A percentile compares a stretch with the other conserved stretches of the same genome.
Evolutionary conservation across 2,797 vertebrate species (phyloP).

Genomic region (Otolemur crassicaudatus): DNA sequence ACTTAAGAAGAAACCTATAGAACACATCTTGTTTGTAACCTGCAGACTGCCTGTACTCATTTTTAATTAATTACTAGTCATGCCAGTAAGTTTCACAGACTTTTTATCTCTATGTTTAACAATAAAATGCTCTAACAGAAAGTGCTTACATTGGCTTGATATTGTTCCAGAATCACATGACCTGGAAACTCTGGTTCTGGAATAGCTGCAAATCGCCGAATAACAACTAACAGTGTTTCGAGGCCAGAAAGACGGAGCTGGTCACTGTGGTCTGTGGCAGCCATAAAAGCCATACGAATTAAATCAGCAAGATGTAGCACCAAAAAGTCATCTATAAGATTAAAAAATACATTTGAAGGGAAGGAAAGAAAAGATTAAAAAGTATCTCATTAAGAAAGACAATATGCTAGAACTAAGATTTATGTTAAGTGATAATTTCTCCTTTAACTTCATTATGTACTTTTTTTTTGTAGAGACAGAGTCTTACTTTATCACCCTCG

Average conservation of each 20-base stretch:
- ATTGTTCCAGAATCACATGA: conserved; percentile 96
- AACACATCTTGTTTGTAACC: too few species aligned
- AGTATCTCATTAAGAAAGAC: conserved; percentile 31
- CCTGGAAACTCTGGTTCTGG: conserved; percentile 97
- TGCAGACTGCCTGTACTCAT: neutral
- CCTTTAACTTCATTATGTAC: conserved; percentile 15
- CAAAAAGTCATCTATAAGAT: conserved; percentile 91
- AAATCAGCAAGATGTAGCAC: conserved; percentile 95
- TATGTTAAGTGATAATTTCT: neutral
- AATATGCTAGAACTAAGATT: conserved; percentile 52
- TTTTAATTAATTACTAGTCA: conserved; percentile 26
- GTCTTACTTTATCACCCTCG: too few species aligned
- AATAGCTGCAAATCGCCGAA: conserved; percentile 92
- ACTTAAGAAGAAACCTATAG: too few species aligned
- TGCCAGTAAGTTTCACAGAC: neutral
- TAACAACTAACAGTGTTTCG: conserved; percentile 92
- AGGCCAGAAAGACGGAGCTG: conserved; percentile 94
- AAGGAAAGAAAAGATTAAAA: conserved; percentile 54
- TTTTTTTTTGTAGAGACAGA: too few species aligned
- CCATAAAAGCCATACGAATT: conserved; percentile 98
- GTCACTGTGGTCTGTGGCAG: conserved; percentile 95
- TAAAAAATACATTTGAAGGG: neutral
- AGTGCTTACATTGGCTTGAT: conserved; percentile 96
- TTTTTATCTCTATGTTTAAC: conserved; percentile 42
- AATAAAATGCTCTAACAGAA: conserved; percentile 47